Percentiles rank a stretch among this genome's conserved stretches.
Conservation (phyloP, 2,797 vertebrate species). For the Pogonophryne albipinna region DNA sequence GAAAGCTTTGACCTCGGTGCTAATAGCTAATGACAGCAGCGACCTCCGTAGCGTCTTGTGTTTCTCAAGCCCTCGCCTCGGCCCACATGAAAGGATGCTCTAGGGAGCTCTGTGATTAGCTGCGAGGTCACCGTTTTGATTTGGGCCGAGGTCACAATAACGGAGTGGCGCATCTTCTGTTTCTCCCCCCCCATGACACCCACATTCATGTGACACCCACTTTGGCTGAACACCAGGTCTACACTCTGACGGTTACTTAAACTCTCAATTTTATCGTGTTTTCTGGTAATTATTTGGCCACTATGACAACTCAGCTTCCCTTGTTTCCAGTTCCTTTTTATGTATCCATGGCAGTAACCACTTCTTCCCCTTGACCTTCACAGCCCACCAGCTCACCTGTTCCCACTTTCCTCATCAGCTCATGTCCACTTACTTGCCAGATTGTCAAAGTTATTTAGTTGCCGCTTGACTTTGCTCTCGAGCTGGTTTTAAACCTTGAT, state of each 20-base stretch:
- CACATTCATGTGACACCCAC: constrained; percentile 15
- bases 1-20: constrained; percentile 64
- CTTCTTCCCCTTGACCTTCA: background rate
- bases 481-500: background rate
- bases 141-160: constrained; percentile 69
- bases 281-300: background rate
- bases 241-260: background rate
- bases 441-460: background rate
- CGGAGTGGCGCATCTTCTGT: constrained; percentile 18
- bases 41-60: constrained; percentile 58
- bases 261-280: background rate
- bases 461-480: background rate
- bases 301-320: no score
- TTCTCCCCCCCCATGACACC: background rate
- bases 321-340: no score
- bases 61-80: constrained; percentile 55
- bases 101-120: constrained; percentile 69
- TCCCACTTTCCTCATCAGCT: background rate
- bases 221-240: background rate
- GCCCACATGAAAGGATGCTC: constrained; percentile 55
- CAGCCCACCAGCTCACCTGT: background rate
- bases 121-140: constrained; percentile 68
- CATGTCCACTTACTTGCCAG: no score
- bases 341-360: no score
- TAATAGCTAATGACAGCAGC: constrained; percentile 55